These are phyloP conservation scores for Melanotus villosus DNA, from an alignment of 2,888 invertebrate species.

Conservation along the genomic window DNA sequence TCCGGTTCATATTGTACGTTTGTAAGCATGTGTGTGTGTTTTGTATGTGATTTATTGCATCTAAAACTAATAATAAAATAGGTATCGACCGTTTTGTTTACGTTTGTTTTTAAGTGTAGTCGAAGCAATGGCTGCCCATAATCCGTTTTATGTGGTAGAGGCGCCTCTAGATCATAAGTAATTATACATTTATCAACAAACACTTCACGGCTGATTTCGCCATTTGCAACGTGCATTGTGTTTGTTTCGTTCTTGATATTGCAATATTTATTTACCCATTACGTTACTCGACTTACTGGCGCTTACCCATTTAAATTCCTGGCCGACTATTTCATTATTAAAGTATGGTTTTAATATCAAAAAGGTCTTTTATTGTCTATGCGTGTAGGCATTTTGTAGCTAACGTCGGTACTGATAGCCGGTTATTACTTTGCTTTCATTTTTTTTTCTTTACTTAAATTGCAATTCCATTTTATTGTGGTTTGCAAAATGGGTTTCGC, in stretches of 20 bases:
- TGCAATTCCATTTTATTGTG: too few species aligned
- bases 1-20: too few species aligned
- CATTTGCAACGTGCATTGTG: constrained; percentile 43
- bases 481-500: too few species aligned
- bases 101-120: background rate
- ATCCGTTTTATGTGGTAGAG: constrained; percentile 26
- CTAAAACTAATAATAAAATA: background rate
- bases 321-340: constrained; percentile 13
- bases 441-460: too few species aligned
- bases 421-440: too few species aligned
- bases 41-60: background rate
- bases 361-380: constrained; percentile 22
- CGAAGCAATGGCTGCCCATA: constrained; percentile 25
- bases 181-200: constrained; percentile 45
- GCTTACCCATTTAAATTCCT: constrained; percentile 25
- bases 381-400: constrained; percentile 27
- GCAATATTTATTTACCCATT: constrained; percentile 38
- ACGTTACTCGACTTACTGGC: constrained; percentile 33
- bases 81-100: background rate
- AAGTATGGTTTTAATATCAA: constrained; percentile 5
- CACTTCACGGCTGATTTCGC: constrained; percentile 39
- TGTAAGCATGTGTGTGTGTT: too few species aligned
- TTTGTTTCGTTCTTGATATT: constrained; percentile 41
- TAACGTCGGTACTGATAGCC: constrained; percentile 18
- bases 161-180: constrained; percentile 39